Base-by-base conservation (phyloP, 2,888 invertebrate species). In the Drosophila nr. medialis region DNA sequence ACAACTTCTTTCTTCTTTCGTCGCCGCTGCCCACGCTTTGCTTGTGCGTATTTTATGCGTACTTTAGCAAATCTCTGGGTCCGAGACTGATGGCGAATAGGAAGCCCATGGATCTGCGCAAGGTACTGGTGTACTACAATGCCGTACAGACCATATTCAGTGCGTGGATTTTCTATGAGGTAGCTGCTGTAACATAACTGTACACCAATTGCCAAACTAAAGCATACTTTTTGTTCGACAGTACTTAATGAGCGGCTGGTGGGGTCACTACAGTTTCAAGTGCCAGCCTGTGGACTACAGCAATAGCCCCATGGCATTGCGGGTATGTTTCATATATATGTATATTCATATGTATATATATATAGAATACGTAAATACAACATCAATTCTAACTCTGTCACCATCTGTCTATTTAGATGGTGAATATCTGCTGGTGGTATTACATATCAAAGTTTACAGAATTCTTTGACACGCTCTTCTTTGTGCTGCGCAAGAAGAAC, bases 381-480 rank as follows among this genome's bases (percentile, higher is more conserved):
- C 11, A 8, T 15, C 0, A 8, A 45, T 24, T 45, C 8, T 15
- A 15, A 45, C 15, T 7, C 45, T 45, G 13, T 13, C 4, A 24
- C 4, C 7, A 5, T 73, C 71, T n/a, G 24, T 58, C 56, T 78
- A 91, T 93, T 51, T 93, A 97, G 97, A 98, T 99, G 97, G 97
- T 97, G 62, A 95, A 95, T 89, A 97, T 97, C 49, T 98, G 98
- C 93, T 99, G 98, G 98, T 98, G 97, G 98, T 99, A 98, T 93
- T 98, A 97, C 94, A 96, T 99, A 93, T 97, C 98, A 91, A 99
- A 99, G 94, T 98, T 98, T 94, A 97, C 98, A 88, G 99, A 99
- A 94, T 98, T 99, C 93, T 96, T 98, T 92, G 99, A 99, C 94
- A 99, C 99, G 90, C 96, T 98, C 90, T 99, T 98, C 95, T 99